Evolutionary conservation across 2,888 invertebrate species (phyloP).

Genomic region (Chorisops tibialis): DNA sequence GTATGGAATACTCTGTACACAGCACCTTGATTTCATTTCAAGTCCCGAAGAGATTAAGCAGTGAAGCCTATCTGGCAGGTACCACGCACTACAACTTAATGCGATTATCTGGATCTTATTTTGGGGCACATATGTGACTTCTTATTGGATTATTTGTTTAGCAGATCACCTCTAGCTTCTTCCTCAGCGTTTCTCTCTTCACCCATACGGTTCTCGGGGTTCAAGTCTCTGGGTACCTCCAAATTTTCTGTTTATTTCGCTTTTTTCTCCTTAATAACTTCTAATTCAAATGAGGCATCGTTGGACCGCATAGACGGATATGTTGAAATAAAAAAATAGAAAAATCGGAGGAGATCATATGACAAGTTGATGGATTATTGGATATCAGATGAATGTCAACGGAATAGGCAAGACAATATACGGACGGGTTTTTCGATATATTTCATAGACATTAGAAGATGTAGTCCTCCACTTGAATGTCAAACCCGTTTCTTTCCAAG

Average conservation of each 20-base stretch:
- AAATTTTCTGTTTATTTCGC: neutral
- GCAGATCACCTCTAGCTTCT: neutral
- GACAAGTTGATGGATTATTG: conserved; percentile 26
- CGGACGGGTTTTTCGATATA: conserved; percentile 3
- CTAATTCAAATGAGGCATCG: conserved; percentile 5
- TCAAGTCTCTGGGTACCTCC: neutral
- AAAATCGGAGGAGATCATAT: conserved; percentile 7
- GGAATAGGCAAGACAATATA: conserved; percentile 9
- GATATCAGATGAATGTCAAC: conserved; percentile 19
- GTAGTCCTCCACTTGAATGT: neutral
- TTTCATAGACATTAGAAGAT: neutral
- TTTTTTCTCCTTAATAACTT: conserved; percentile 12
- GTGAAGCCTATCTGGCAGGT: conserved; percentile 15
- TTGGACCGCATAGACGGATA: neutral
- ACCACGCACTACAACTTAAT: conserved; percentile 24
- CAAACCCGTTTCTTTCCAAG: conserved; percentile 19
- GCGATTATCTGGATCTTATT: conserved; percentile 19
- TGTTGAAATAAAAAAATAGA: neutral
- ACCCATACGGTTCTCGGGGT: neutral
- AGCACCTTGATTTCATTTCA: neutral
- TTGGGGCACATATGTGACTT: conserved; percentile 4
- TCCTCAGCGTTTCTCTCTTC: neutral
- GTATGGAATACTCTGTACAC: neutral
- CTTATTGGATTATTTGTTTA: neutral
- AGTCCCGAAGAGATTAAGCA: neutral